Base-by-base conservation (phyloP, 2,113 vertebrate species). In the Gallinago jamesoni region DNA sequence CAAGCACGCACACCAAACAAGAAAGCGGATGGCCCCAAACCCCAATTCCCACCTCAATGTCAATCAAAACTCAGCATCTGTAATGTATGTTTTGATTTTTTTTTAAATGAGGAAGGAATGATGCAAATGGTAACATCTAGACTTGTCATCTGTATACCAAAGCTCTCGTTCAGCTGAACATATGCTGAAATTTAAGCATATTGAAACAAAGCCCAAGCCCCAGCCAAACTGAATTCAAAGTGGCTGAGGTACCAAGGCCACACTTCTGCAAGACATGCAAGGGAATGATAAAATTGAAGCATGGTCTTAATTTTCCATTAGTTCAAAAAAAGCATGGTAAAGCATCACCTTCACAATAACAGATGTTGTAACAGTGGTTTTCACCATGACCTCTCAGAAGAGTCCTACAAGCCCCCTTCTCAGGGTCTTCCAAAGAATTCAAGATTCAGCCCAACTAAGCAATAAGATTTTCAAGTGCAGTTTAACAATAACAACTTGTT, bases 61-160 rank as follows among this genome's bases (percentile, higher is more conserved):
- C 81, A 95, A 75, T 86, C 79, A 94, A 81, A 95, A 89, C 69
- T 70, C 77, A 75, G 73, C 80, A 96, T 53, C 80, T 95, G 73
- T 87, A 93, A 92, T n/a, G 39, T 64, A 22, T 59, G 55, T 92
- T 96, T 96, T 79, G 50, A 81, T 69, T 91, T 83, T 96, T 87
- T 81, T 85, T 70, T 74, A 74, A 91, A 96, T 77, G 50, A 69
- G 87, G 68, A 90, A 94, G 64, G 76, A 90, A 67, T 70, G 22
- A 95, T 64, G 52, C 78, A 96, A 95, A 87, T 79, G 47, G 80
- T 56, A 93, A 94, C 80, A 95, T 91, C 83, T 84, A 94, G 87
- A 78, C 84, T 95, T 68, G 88, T 94, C 79, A 96, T 87, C 77
- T 95, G 73, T 82, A 97, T 48, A 89, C 68, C 62, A 87, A 67